Base-by-base conservation (phyloP, 1,140 invertebrate species). In the Drosophila dunni region DNA sequence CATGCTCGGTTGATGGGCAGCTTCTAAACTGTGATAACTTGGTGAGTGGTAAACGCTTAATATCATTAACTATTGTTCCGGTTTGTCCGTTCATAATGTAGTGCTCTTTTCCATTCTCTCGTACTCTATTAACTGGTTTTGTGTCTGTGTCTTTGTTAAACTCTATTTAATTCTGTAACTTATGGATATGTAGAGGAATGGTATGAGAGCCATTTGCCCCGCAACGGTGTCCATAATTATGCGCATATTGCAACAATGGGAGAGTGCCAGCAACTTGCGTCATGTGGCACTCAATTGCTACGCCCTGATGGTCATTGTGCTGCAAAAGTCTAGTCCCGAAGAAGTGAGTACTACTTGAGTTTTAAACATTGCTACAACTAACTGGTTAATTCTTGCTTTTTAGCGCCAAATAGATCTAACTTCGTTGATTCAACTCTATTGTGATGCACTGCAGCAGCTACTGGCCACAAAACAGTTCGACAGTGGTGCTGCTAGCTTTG, bases 371-470 rank as follows among this genome's bases (percentile, higher is more conserved):
- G 50, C 2, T 20, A 4, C 20, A 17, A 20, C 13, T 60, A 50
- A 57, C 0, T 7, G 24, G 13, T 50, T 74, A 42, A 44, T 91
- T 17, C 6, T 71, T 67, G 42, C 74, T 36, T 40, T 92, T 10
- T 79, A 95, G 94, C 92, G 94, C 66, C 94, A 95, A 92, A 94
- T 95, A 73, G 94, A 95, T 75, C 92, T 95, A 50, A 90, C 92
- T 56, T 93, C 94, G 33, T 91, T 95, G 50, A 92, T 95, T 48
- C 93, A 94, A 81, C 93, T 93, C 56, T 94, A 94, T 86, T 78
- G 85, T 93, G 92, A 92, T 93, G 92, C 78, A 38, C 75, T 92
- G 42, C 78, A 83, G 67, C 70, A 81, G 62, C 67, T 92, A 20
- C 46, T 92, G 66, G 89, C 74, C 46, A 92, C 91, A 5, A 85